A percentile compares a stretch with the other conserved stretches of the same genome.
Evolutionary conservation across 1,140 invertebrate species (phyloP).

Genomic region (Daktulosphaira vitifoliae): DNA sequence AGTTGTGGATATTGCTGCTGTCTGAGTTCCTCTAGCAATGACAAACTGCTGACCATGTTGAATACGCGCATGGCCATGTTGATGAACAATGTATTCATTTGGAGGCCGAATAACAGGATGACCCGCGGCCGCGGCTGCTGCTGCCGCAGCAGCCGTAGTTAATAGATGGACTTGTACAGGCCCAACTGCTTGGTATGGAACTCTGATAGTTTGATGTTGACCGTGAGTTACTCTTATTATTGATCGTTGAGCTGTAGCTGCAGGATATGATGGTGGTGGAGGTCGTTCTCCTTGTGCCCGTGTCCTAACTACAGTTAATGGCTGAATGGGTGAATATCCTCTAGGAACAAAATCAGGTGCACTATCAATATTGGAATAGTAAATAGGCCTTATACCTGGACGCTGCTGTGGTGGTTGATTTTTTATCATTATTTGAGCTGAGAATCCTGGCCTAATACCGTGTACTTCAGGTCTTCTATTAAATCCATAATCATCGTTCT

Average conservation of each 20-base stretch:
- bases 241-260: slow-evolving; percentile 36
- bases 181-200: slow-evolving; percentile 41
- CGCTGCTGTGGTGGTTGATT: slow-evolving; percentile 59
- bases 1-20: slow-evolving; percentile 36
- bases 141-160: slow-evolving; percentile 34
- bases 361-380: slow-evolving; percentile 49
- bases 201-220: slow-evolving; percentile 41
- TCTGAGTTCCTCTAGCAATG: slow-evolving; percentile 31
- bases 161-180: slow-evolving; percentile 42
- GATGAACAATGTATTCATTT: slow-evolving; percentile 25
- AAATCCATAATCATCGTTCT: slow-evolving; percentile 81
- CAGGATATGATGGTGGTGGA: background rate
- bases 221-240: slow-evolving; percentile 39
- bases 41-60: slow-evolving; percentile 35
- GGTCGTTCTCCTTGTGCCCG: background rate
- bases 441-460: slow-evolving; percentile 64
- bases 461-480: slow-evolving; percentile 75
- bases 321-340: slow-evolving; percentile 10
- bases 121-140: slow-evolving; percentile 28
- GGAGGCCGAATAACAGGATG: slow-evolving; percentile 24
- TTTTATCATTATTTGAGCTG: slow-evolving; percentile 70
- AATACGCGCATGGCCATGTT: slow-evolving; percentile 27
- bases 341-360: slow-evolving; percentile 36
- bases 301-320: background rate
- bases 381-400: slow-evolving; percentile 53